Percentiles rank a stretch among this genome's conserved stretches.
Conservation (phyloP, 2,797 vertebrate species). For the Muscicapa striata region DNA sequence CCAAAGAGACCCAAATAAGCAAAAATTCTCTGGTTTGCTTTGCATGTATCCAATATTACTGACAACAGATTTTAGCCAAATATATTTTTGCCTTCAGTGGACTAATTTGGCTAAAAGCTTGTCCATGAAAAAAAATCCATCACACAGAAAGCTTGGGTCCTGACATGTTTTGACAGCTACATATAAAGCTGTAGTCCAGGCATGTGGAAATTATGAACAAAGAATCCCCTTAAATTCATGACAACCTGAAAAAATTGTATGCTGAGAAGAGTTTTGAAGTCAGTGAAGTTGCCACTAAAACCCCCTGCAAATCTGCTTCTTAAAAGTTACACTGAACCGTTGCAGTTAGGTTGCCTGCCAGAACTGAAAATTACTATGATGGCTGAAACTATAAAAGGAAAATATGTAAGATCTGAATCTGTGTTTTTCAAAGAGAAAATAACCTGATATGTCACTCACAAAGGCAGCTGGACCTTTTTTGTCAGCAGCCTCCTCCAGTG, state of each 20-base stretch:
- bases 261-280: conserved; percentile 37
- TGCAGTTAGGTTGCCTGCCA: background rate
- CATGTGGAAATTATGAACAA: background rate
- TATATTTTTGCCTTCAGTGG: background rate
- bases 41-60: background rate
- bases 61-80: background rate
- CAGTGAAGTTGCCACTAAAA: conserved; percentile 13
- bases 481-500: background rate
- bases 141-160: background rate
- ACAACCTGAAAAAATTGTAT: conserved; percentile 42
- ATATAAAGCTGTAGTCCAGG: background rate
- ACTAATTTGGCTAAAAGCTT: background rate
- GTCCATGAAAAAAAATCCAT: background rate
- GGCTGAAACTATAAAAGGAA: background rate
- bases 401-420: background rate
- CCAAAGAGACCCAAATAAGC: background rate
- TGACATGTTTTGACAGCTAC: background rate
- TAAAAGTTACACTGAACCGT: background rate
- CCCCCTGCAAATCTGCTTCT: background rate
- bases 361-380: background rate
- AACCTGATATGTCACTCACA: background rate
- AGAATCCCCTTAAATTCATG: conserved; percentile 24
- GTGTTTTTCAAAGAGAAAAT: conserved; percentile 14
- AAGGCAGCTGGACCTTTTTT: background rate
- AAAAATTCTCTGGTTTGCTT: background rate